Percentiles rank a stretch among this genome's conserved stretches.
phyloP scores from a whole-genome alignment of 2,797 vertebrate species.

The Jordanella pulchra region DNA sequence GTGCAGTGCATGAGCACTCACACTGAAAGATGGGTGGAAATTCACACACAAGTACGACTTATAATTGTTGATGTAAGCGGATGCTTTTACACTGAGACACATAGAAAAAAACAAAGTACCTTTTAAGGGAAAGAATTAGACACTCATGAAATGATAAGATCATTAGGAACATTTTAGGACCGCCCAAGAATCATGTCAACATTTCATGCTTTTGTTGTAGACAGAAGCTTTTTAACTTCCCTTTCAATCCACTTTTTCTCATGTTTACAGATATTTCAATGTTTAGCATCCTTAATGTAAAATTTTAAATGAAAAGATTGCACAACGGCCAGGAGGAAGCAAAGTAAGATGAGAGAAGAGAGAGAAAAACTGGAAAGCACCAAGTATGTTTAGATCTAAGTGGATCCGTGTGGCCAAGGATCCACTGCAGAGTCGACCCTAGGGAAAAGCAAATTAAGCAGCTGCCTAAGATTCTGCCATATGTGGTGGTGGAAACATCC shows the following conservation, averaged over 20 bases:
- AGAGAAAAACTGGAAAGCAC: conserved; percentile 23
- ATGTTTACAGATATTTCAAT: background rate
- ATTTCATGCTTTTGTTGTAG: conserved; percentile 10
- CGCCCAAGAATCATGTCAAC: conserved; percentile 18
- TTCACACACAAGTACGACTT: conserved; percentile 16
- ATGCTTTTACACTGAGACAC: conserved; percentile 38
- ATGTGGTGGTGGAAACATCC: background rate
- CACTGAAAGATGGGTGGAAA: conserved; percentile 37
- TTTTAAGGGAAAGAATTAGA: conserved; percentile 55
- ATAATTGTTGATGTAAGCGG: conserved; percentile 15
- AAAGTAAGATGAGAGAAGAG: background rate
- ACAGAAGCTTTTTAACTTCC: conserved; percentile 7
- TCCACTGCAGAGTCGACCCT: background rate
- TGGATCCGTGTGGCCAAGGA: background rate
- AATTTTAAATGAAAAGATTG: background rate
- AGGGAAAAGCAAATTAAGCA: background rate
- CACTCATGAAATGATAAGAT: conserved; percentile 46
- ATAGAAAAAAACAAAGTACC: conserved; percentile 42
- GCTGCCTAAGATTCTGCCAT: background rate
- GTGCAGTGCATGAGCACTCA: conserved; percentile 22
- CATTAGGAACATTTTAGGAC: conserved; percentile 34
- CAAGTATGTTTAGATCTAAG: background rate
- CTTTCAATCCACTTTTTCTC: conserved; percentile 11
- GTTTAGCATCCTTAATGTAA: conserved; percentile 5
- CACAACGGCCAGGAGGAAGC: background rate